Evolutionary conservation across 2,113 vertebrate species (phyloP).

Genomic region (Ameiurus melas): DNA sequence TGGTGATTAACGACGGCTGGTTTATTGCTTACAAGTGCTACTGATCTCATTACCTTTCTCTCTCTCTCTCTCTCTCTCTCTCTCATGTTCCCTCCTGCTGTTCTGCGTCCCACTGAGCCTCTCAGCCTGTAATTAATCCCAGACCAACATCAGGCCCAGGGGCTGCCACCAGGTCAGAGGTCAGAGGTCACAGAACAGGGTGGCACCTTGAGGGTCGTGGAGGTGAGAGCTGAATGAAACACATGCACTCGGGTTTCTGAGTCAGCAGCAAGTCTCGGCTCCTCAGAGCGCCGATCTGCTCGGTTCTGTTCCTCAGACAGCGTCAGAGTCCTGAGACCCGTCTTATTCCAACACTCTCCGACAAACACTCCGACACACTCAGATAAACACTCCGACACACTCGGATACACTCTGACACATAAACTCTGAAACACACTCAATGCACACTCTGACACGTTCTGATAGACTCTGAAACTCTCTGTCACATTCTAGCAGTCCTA

Average conservation of each 20-base stretch:
- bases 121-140: conserved; percentile 48
- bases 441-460: no score
- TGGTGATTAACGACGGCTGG: not conserved
- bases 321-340: conserved; percentile 6
- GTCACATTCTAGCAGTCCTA: no score
- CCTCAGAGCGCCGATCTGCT: not conserved
- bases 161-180: conserved; percentile 38
- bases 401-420: no score
- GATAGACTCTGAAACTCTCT: no score
- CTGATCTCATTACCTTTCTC: not conserved
- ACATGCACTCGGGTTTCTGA: conserved; percentile 36
- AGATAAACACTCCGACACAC: not conserved
- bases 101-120: conserved; percentile 5
- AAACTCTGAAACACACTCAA: not conserved
- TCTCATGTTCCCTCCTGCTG: conserved; percentile 17
- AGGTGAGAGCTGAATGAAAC: conserved; percentile 43
- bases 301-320: not conserved
- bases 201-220: conserved; percentile 20
- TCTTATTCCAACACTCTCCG: not conserved
- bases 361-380: not conserved
- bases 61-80: conserved; percentile 18
- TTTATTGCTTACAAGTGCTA: not conserved
- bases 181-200: conserved; percentile 30
- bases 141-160: conserved; percentile 34
- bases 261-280: not conserved